A percentile compares a stretch with the other conserved stretches of the same genome.
Conservation (phyloP, 2,113 vertebrate genomes). For the Ammodytes marinus region DNA sequence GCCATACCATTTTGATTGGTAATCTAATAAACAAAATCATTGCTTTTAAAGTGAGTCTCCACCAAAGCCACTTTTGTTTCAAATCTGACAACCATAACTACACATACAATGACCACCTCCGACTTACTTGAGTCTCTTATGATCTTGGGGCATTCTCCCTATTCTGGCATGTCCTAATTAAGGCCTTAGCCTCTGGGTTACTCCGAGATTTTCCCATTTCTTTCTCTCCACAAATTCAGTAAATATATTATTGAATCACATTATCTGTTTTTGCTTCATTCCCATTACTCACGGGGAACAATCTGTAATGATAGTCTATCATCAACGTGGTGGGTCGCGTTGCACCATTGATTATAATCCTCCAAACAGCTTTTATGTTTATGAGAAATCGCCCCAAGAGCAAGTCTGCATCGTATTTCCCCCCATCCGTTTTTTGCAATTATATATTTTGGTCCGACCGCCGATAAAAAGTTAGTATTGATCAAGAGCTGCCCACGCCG, state of each 20-base stretch:
- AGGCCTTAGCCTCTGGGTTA: conserved; percentile 67
- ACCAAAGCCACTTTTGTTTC: conserved; percentile 34
- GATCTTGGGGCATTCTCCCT: conserved; percentile 20
- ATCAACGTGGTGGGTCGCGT: conserved; percentile 80
- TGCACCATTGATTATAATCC: conserved; percentile 83
- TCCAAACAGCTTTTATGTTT: conserved; percentile 84
- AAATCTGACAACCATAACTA: conserved; percentile 25
- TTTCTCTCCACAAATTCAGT: conserved; percentile 71
- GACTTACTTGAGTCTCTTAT: conserved; percentile 31
- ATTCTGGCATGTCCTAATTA: conserved; percentile 66
- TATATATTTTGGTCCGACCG: conserved; percentile 71
- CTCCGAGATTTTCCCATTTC: conserved; percentile 58
- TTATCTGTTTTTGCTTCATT: conserved; percentile 79
- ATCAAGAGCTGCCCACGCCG: conserved; percentile 59
- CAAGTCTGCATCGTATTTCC: conserved; percentile 64
- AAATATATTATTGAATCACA: conserved; percentile 83
- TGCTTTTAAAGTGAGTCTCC: conserved; percentile 63
- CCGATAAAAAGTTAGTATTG: conserved; percentile 76
- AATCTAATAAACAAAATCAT: conserved; percentile 77
- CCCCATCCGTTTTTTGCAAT: conserved; percentile 65
- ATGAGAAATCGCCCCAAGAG: conserved; percentile 83
- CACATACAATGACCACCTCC: conserved; percentile 28
- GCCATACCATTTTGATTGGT: conserved; percentile 70
- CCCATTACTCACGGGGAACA: conserved; percentile 84
- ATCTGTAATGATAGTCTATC: conserved; percentile 84